Conservation (phyloP, 2,113 vertebrate genomes). For the Erinaceus europaeus region DNA sequence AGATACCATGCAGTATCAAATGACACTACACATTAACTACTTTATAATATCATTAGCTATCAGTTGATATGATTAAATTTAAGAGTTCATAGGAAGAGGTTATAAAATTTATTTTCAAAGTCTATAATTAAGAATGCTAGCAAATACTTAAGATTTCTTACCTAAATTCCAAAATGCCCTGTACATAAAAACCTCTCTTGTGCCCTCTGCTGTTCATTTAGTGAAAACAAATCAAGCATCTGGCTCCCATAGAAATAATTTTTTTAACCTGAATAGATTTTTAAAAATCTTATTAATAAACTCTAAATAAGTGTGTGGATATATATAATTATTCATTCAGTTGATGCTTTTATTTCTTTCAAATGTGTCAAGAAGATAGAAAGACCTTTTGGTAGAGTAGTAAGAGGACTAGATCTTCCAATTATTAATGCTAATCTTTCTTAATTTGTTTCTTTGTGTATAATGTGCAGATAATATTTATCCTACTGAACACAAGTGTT, state of each 20-base stretch:
- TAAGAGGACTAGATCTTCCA: background rate
- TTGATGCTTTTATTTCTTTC: conserved; percentile 1
- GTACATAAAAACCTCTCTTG: conserved; percentile 42
- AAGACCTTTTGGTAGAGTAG: background rate
- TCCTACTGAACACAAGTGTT: background rate
- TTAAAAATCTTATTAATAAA: too few relatives aligned
- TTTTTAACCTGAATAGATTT: too few relatives aligned
- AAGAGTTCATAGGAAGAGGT: background rate
- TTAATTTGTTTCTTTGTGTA: background rate
- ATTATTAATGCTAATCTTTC: background rate
- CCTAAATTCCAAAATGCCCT: background rate
- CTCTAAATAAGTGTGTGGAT: too few relatives aligned
- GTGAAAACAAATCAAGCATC: background rate
- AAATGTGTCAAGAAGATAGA: conserved; percentile 26
- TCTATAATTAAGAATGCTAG: conserved; percentile 28
- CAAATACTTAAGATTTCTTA: background rate
- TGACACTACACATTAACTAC: background rate
- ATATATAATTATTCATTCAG: background rate
- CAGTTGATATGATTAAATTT: background rate
- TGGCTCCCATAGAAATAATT: too few relatives aligned
- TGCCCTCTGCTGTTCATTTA: conserved; percentile 66
- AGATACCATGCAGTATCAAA: conserved; percentile 10
- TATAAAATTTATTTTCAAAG: background rate
- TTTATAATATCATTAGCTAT: background rate
- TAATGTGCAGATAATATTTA: background rate